Base-by-base conservation (phyloP, 2,888 invertebrate genomes). In the Mamestra brassicae region DNA sequence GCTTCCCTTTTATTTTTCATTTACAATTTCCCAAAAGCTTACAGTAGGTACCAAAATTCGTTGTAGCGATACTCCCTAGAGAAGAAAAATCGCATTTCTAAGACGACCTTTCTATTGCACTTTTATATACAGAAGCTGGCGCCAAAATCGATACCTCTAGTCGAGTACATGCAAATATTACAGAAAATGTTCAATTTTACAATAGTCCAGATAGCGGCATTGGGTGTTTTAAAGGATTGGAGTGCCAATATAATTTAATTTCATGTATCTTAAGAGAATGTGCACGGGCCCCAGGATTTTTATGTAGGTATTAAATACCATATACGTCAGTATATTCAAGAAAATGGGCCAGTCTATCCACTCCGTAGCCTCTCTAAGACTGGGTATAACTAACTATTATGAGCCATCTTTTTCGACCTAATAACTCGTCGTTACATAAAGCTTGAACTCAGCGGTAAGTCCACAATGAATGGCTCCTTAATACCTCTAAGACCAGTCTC, bases 1-100 rank as follows among this genome's bases (percentile, higher is more conserved):
- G 80, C 82, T 82, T 70, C 74, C 69, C 86, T 90, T 93, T 93
- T 93, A 93, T 92, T 93, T 93, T 93, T 93, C 90, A 89, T 93
- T 92, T 90, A 89, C 87, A 82, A 89, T 89, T 88, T 89, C 85
- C 88, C 87, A 87, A 83, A 81, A 87, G 89, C 90, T 92, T 92
- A 91, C 80, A 80, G 88, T 26, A 26, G 26, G 26, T 83, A 85
- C 84, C 87, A 86, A 88, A 84, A 78, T 88, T 89, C 84, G 85
- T 89, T 89, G 90, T 92, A 86, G 87, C 83, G 87, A 90, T 91
- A 89, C 90, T 87, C 85, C 81, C 83, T 76, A 84, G 80, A 80
- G 83, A 87, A 87, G 84, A 79, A 88, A 87, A 87, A 88, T 87
- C 70, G 66, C 80, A 85, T 83, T 89, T 84, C 83, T 78, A 86